Percentiles rank a stretch among this genome's conserved stretches.
phyloP scores from a whole-genome alignment of 2,888 invertebrate genomes.

The Xestia xanthographa region DNA sequence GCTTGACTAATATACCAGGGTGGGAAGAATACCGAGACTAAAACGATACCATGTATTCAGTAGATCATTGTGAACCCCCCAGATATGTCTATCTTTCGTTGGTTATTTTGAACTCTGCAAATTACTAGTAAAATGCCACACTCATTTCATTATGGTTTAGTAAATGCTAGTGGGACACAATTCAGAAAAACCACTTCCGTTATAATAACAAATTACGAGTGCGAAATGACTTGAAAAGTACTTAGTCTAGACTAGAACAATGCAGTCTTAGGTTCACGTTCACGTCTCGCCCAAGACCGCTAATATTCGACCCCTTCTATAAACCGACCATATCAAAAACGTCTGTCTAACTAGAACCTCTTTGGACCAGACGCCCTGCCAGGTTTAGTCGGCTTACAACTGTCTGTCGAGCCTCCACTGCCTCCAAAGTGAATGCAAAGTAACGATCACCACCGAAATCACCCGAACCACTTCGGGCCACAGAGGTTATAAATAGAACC shows the following conservation, averaged over 20 bases:
- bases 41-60: no score
- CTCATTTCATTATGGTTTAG: no score
- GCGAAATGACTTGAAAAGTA: slow-evolving; percentile 21
- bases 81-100: no score
- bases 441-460: slow-evolving; percentile 80
- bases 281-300: slow-evolving; percentile 65
- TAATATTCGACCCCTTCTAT: slow-evolving; percentile 62
- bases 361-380: slow-evolving; percentile 48
- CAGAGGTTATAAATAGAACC: slow-evolving; percentile 78
- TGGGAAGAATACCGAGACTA: no score
- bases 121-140: no score
- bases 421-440: slow-evolving; percentile 79
- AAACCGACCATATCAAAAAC: slow-evolving; percentile 46
- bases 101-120: no score
- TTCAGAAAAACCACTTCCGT: neutral
- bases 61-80: no score
- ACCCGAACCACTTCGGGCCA: slow-evolving; percentile 72
- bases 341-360: slow-evolving; percentile 3
- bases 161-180: no score
- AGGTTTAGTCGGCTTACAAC: slow-evolving; percentile 62
- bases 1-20: no score
- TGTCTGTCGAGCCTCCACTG: slow-evolving; percentile 69
- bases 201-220: slow-evolving; percentile 17
- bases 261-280: slow-evolving; percentile 61
- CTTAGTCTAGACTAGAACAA: slow-evolving; percentile 40